Evolutionary conservation across 2,113 vertebrate species (phyloP).

Genomic region (Hypanus sabinus): DNA sequence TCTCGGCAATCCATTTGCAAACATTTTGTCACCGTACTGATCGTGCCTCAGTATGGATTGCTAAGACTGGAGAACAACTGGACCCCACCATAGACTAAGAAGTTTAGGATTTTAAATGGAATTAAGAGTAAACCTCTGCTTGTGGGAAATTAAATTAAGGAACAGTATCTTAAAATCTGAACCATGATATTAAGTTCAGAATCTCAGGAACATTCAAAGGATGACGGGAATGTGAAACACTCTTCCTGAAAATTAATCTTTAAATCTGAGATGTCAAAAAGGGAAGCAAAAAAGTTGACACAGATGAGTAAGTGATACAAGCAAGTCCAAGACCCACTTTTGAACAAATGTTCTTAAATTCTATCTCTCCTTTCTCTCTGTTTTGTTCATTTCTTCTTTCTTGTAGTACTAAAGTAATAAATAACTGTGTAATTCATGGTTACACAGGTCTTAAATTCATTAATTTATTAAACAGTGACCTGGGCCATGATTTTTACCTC

Average conservation of each 20-base stretch:
- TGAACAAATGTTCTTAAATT: background rate
- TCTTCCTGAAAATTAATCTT: background rate
- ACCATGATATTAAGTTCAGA: background rate
- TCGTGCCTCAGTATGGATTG: no score
- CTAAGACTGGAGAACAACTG: no score
- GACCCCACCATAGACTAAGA: no score
- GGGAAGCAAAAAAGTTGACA: no score
- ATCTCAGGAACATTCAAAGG: background rate
- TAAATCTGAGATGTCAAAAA: background rate
- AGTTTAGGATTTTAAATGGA: background rate
- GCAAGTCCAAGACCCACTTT: background rate
- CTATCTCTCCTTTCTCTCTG: background rate
- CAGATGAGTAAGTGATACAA: background rate
- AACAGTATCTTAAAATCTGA: background rate
- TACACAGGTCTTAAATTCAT: no score
- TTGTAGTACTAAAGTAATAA: background rate
- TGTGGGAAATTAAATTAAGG: background rate
- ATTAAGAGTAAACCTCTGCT: background rate
- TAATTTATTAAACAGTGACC: no score
- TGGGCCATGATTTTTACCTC: no score
- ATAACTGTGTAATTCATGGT: background rate
- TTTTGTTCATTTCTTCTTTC: background rate
- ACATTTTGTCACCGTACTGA: no score
- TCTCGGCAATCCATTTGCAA: no score
- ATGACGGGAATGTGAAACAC: background rate